Conservation (phyloP, 1,140 invertebrate genomes). For the Calephelis virginiensis region DNA sequence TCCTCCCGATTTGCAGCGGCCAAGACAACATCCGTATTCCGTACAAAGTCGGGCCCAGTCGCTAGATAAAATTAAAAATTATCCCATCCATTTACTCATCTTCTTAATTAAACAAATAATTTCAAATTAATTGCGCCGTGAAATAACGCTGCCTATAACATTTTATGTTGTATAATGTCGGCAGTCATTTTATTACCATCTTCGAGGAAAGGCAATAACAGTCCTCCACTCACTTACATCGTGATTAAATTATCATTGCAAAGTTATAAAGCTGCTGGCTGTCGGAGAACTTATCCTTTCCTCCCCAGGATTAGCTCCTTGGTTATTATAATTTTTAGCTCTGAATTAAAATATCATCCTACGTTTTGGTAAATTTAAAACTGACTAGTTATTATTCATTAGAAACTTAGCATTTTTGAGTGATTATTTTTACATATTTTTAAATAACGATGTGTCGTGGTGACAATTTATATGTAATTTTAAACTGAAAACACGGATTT, state of each 20-base stretch:
- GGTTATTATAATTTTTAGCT: slow-evolving; percentile 17
- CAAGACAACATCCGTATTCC: background rate
- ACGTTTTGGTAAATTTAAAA: slow-evolving; percentile 4
- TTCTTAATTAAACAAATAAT: slow-evolving; percentile 28
- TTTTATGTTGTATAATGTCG: slow-evolving; percentile 40
- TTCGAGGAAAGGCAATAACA: slow-evolving; percentile 47
- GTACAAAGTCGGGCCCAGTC: background rate
- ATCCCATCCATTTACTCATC: background rate
- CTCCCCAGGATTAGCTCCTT: slow-evolving; percentile 36
- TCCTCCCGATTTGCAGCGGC: no score
- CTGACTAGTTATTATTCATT: slow-evolving; percentile 10
- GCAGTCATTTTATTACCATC: slow-evolving; percentile 47
- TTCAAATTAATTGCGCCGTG: slow-evolving; percentile 35
- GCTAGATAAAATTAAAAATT: background rate
- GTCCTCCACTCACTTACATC: slow-evolving; percentile 46
- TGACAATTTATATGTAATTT: background rate
- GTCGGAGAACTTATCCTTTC: slow-evolving; percentile 39
- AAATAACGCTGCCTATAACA: slow-evolving; percentile 37
- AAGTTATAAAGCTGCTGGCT: slow-evolving; percentile 41
- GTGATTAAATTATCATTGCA: slow-evolving; percentile 71
- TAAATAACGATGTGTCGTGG: background rate
- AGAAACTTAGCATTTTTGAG: slow-evolving; percentile 9
- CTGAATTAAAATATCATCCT: slow-evolving; percentile 8
- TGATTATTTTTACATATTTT: slow-evolving; percentile 15
- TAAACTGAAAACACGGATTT: no score